Evolutionary conservation across 2,797 vertebrate genomes (phyloP), one percentile per base, ranked within the genome.

Genomic region (Echiichthys vipera): DNA sequence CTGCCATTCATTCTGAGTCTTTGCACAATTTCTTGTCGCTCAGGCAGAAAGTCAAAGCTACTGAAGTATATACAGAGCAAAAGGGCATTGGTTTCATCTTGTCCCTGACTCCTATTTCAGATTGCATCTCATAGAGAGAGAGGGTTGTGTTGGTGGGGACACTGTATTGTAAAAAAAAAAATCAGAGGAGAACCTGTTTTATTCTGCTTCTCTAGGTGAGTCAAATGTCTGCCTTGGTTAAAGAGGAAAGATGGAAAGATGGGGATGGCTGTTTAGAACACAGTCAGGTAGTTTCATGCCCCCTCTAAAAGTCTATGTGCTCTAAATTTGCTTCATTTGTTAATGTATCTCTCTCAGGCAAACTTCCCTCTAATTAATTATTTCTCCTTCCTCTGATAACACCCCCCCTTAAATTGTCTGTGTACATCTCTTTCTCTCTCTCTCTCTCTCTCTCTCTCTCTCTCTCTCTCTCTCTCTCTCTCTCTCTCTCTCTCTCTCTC

Each of bases 221-320:
- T 56, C 71, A 63, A 40, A 51, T 40, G 6, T 50, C 49, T 59
- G 32, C 50, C 45, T 32, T 49, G 18, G 30, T 71, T 74, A 37
- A 75, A 56, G 54, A 50, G 27, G 34, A 66, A 53, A 49, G 30
- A 59, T 1, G 0, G 32, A 64, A 7, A 10, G 11, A 15, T 61
- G 29, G 12, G 45, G 71, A 36, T 56, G 42, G 12, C 45, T 58
- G 68, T 81, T 67, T 75, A 40, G 70, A 68, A 68, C 69, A 77
- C 57, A 22, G 51, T 63, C 47, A 20, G 36, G 17, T 45, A 71
- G 24, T 62, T 71, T 40, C 30, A 57, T 51, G 20, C 32, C 20
- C 47, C 37, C 46, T 69, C 0, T 5, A 71, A 17, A 78, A 27
- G n/a, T 71, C 39, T 49, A n/a, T n/a, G n/a, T n/a, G n/a, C n/a